Conservation (phyloP, 2,888 invertebrate genomes). For the Chymomyza procnemis region DNA sequence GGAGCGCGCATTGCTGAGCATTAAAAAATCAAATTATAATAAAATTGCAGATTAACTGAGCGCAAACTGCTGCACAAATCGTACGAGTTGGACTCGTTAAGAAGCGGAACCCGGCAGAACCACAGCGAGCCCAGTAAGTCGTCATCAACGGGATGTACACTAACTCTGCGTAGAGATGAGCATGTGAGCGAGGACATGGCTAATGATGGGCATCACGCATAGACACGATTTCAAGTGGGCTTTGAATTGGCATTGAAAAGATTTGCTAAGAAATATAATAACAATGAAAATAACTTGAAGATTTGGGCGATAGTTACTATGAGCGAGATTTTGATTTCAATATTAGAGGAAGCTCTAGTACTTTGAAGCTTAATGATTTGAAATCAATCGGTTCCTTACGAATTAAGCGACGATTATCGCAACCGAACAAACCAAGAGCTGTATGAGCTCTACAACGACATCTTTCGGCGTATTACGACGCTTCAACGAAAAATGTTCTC, state of each 20-base stretch:
- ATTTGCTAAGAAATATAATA: no score
- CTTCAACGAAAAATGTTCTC: no score
- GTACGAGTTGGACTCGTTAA: slow-evolving; percentile 42
- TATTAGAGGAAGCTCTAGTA: no score
- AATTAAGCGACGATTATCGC: no score
- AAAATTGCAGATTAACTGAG: slow-evolving; percentile 73
- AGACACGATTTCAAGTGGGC: background rate
- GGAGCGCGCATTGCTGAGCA: slow-evolving; percentile 62
- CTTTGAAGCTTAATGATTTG: no score
- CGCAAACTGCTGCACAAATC: background rate
- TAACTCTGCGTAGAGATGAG: background rate
- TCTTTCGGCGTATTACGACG: no score
- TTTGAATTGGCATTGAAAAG: background rate
- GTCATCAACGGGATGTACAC: slow-evolving; percentile 20
- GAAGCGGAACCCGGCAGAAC: background rate
- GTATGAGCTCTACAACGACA: no score
- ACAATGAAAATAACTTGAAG: no score
- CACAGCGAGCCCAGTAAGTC: slow-evolving; percentile 58
- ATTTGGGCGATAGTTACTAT: no score
- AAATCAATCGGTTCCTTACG: no score
- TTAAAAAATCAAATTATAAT: slow-evolving; percentile 74
- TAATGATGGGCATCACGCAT: background rate
- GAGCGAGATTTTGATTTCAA: no score
- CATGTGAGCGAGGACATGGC: background rate
- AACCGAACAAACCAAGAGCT: no score